A percentile compares a stretch with the other conserved stretches of the same genome.
These are phyloP conservation scores for Eriosoma lanigerum DNA, from an alignment of 1,140 invertebrate species.

Conservation along the genomic window DNA sequence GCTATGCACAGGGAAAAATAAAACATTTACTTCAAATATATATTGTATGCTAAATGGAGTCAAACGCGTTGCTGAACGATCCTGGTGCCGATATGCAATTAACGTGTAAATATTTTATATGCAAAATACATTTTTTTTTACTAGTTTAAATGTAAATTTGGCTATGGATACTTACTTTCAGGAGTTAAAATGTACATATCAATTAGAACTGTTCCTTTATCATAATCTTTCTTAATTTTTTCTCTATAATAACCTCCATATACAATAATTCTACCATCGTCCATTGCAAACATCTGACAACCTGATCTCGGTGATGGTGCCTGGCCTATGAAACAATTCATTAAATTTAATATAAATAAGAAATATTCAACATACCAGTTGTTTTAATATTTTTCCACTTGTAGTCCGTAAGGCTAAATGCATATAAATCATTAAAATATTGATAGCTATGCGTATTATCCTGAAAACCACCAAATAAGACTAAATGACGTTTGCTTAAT, in stretches of 20 bases:
- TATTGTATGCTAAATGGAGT: too few relatives aligned
- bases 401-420: slow-evolving; percentile 79
- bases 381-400: slow-evolving; percentile 77
- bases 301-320: slow-evolving; percentile 73
- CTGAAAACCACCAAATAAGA: slow-evolving; percentile 90
- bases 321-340: slow-evolving; percentile 57
- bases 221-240: slow-evolving; percentile 75
- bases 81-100: too few relatives aligned
- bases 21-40: too few relatives aligned
- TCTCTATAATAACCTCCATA: slow-evolving; percentile 88
- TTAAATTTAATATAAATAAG: background rate
- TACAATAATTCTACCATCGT: slow-evolving; percentile 70
- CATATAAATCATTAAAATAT: slow-evolving; percentile 86
- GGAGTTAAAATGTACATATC: slow-evolving; percentile 78
- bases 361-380: slow-evolving; percentile 60
- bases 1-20: too few relatives aligned
- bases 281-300: slow-evolving; percentile 67
- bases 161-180: slow-evolving; percentile 71
- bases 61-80: too few relatives aligned
- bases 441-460: slow-evolving; percentile 85
- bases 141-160: too few relatives aligned
- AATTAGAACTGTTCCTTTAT: slow-evolving; percentile 76
- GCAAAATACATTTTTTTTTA: slow-evolving; percentile 52
- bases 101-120: too few relatives aligned
- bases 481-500: slow-evolving; percentile 73